phyloP scores from a whole-genome alignment of 2,888 invertebrate species.

The Ophraella communa region DNA sequence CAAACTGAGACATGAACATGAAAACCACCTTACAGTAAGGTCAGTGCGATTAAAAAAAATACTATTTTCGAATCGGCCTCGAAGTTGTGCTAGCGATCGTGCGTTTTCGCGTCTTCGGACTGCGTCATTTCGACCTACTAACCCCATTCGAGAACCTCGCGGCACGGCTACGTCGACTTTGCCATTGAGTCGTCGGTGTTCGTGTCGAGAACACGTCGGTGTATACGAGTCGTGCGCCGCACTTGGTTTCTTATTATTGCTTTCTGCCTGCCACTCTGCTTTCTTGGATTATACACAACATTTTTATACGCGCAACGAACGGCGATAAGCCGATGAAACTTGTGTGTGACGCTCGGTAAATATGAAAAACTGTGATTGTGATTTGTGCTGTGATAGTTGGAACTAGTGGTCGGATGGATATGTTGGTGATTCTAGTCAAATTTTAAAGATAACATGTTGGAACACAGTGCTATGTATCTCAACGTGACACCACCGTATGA shows the following conservation, averaged over 20 bases:
- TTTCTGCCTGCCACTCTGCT: constrained; percentile 49
- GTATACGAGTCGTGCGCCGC: constrained; percentile 22
- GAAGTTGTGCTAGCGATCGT: constrained; percentile 66
- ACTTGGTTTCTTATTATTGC: constrained; percentile 16
- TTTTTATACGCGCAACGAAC: not conserved
- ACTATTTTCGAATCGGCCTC: constrained; percentile 52
- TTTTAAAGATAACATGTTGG: constrained; percentile 50
- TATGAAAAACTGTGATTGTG: constrained; percentile 30
- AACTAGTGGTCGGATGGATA: constrained; percentile 16
- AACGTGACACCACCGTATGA: constrained; percentile 56
- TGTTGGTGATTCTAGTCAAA: constrained; percentile 30
- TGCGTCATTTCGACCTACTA: constrained; percentile 74
- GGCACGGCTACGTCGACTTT: constrained; percentile 48
- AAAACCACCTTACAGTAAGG: constrained; percentile 46
- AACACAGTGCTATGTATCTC: constrained; percentile 58
- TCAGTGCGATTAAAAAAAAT: constrained; percentile 46
- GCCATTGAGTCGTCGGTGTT: constrained; percentile 57
- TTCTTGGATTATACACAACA: constrained; percentile 24
- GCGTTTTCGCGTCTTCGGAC: constrained; percentile 66
- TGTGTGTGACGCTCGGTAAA: constrained; percentile 3
- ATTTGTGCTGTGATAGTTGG: constrained; percentile 32
- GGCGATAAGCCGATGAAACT: constrained; percentile 46
- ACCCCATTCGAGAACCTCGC: constrained; percentile 68
- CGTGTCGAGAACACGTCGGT: constrained; percentile 40
- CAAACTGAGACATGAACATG: constrained; percentile 39